These are phyloP conservation scores for Hipparchia sbordonii DNA, from an alignment of 2,888 invertebrate genomes.

Conservation along the genomic window DNA sequence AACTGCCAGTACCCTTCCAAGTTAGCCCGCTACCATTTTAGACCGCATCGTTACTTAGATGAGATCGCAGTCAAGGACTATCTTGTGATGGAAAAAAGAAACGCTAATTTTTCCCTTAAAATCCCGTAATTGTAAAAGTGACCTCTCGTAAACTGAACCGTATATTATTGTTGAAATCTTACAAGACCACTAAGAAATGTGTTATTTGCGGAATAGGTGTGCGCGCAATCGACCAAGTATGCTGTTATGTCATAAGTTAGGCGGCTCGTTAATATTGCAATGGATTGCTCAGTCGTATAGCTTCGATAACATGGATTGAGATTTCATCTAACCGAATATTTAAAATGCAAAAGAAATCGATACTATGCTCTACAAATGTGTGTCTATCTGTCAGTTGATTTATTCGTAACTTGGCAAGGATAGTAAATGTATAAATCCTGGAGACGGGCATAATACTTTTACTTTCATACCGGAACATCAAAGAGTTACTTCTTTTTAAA, in stretches of 20 bases:
- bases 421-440: too few relatives aligned
- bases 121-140: background rate
- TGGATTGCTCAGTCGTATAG: conserved; percentile 4
- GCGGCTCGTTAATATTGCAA: conserved; percentile 32
- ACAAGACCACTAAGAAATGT: background rate
- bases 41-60: too few relatives aligned
- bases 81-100: too few relatives aligned
- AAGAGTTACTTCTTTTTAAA: too few relatives aligned
- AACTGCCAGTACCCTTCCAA: too few relatives aligned
- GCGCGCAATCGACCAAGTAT: conserved; percentile 26
- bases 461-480: too few relatives aligned
- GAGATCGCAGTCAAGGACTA: too few relatives aligned
- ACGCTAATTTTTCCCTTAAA: background rate
- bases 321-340: background rate
- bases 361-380: too few relatives aligned
- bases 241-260: conserved; percentile 29
- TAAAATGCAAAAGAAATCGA: background rate
- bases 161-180: background rate
- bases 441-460: too few relatives aligned
- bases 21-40: too few relatives aligned
- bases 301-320: background rate
- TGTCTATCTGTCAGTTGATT: too few relatives aligned
- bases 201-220: conserved; percentile 5
- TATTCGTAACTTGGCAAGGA: too few relatives aligned
- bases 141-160: background rate